Evolutionary conservation across 2,888 invertebrate genomes (phyloP).

Genomic region (Meta bourneti): DNA sequence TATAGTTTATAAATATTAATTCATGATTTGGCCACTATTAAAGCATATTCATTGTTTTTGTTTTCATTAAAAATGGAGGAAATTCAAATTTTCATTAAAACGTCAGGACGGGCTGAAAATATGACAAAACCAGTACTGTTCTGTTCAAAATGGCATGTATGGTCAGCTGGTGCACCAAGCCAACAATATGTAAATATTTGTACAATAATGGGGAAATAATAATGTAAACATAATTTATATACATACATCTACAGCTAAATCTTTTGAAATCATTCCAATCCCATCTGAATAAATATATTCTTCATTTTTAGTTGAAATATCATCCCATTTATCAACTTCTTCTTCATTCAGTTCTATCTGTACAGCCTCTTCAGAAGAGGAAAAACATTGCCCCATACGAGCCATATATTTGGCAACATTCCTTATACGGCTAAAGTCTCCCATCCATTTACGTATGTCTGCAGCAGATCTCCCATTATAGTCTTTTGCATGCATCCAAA

Average conservation of each 20-base stretch:
- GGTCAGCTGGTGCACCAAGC: no score
- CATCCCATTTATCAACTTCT: background rate
- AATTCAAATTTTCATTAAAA: no score
- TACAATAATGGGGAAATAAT: no score
- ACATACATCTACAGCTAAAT: conserved; percentile 73
- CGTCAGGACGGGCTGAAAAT: no score
- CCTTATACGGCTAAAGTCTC: conserved; percentile 77
- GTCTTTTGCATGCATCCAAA: conserved; percentile 78
- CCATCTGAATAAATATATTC: conserved; percentile 77
- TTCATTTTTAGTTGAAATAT: conserved; percentile 29
- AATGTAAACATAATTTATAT: background rate
- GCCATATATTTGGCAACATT: conserved; percentile 80
- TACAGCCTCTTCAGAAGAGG: conserved; percentile 76
- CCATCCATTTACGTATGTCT: conserved; percentile 77
- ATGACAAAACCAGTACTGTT: no score
- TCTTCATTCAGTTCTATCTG: conserved; percentile 50
- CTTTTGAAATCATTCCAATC: conserved; percentile 76
- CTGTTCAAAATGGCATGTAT: no score
- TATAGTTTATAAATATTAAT: no score
- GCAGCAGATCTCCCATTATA: conserved; percentile 73
- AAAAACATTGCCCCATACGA: conserved; percentile 81
- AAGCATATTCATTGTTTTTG: no score
- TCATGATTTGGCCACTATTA: no score
- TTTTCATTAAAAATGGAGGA: no score
- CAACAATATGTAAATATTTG: no score